phyloP scores from a whole-genome alignment of 2,888 invertebrate species.

The Celastrina argiolus region DNA sequence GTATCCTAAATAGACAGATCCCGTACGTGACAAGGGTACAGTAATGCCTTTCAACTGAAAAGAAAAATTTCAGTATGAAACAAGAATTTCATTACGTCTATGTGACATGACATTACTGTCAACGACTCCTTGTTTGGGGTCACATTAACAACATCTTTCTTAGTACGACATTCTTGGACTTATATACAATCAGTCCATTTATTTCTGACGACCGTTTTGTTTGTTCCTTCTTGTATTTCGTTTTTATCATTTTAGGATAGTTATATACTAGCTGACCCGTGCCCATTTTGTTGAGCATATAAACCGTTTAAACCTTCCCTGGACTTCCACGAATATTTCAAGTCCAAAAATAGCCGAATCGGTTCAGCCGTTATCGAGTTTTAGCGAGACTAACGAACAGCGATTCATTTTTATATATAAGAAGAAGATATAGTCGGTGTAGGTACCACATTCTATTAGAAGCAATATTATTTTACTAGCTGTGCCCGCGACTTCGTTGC shows the following conservation, averaged over 20 bases:
- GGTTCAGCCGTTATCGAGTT: too few relatives aligned
- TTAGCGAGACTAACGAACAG: too few relatives aligned
- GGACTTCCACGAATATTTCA: too few relatives aligned
- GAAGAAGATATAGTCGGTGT: too few relatives aligned
- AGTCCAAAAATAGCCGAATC: too few relatives aligned
- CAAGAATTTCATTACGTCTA: conserved; percentile 17
- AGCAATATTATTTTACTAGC: too few relatives aligned
- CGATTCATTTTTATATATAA: too few relatives aligned
- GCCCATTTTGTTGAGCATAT: too few relatives aligned
- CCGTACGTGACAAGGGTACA: conserved; percentile 15
- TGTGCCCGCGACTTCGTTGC: too few relatives aligned
- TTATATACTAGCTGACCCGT: not conserved
- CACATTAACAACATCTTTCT: conserved; percentile 5
- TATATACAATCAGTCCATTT: not conserved
- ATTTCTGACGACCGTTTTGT: not conserved
- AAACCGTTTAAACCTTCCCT: too few relatives aligned
- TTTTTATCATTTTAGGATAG: not conserved
- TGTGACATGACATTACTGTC: conserved; percentile 16
- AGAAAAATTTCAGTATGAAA: conserved; percentile 10
- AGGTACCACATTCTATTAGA: too few relatives aligned
- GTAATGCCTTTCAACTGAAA: conserved; percentile 17
- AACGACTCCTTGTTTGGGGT: conserved; percentile 6
- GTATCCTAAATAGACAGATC: conserved; percentile 21
- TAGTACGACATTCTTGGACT: not conserved
- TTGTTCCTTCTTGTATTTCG: not conserved